Base-by-base conservation (phyloP, 1,140 invertebrate genomes). In the Dryas iulia region DNA sequence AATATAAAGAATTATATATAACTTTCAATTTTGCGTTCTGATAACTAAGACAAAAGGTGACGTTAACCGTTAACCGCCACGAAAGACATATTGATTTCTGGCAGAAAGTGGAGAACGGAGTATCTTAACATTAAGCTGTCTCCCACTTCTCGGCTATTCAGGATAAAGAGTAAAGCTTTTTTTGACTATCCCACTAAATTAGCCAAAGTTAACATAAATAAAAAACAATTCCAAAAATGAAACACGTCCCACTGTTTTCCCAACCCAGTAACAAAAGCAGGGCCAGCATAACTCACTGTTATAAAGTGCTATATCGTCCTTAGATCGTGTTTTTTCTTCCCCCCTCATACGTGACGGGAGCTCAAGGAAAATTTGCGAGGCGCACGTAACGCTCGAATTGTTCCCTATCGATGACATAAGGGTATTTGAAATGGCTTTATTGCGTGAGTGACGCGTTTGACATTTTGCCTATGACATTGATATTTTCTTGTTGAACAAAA, bases 301-400 rank as follows among this genome's bases (percentile, higher is more conserved):
- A 63, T 62, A 67, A 59, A 72, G 59, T 67, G 70, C 59, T 54
- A 72, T 63, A 67, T 33, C 23, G 57, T 59, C 60, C 18, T 26
- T 33, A 66, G 59, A 65, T 71, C 58, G 59, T 70, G 68, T 72
- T 64, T 72, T 71, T 72, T 31, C 25, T 67, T 25, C 63, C 47
- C 35, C 69, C 61, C 52, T 57, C 63, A 71, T 57, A 79, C 77
- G 69, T 64, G 67, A 67, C 54, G 69, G 65, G 62, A 71, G 66
- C 65, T 63, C 24, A 53, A 62, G 76, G 76, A 74, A 76, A 71
- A 73, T 75, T 77, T 70, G 74, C 63, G 53, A 73, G 72, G 26
- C 58, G 69, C 78, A 81, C 78, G 79, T 84, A 82, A 74, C 71
- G 72, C 72, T 63, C 72, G 77, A 81, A 83, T 82, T 81, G 81